Evolutionary conservation across 2,888 invertebrate genomes (phyloP), one percentile per base, ranked within the genome.

Genomic region (Heteropelma amictum): DNA sequence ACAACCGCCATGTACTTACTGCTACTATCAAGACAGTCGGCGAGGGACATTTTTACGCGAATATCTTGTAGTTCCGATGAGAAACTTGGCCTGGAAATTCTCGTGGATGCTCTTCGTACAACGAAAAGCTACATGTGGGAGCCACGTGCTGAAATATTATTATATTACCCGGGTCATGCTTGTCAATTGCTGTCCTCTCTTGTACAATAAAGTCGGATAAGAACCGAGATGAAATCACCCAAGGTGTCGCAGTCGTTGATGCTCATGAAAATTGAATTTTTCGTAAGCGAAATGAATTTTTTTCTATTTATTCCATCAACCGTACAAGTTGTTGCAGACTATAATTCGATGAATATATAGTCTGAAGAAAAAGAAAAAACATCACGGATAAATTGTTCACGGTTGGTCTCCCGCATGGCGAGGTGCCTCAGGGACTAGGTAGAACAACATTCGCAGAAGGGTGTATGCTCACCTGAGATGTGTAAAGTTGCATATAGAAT

Each of bases 61-160:
- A 58, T 65, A 35, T 67, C 38, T 56, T 70, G 28, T 53, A 23
- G 40, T 35, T 26, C 14, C 28, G 26, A 40, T 40, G 56, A 26
- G 45, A 38, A 26, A 40, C 17, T 51, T 38, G 14, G 63, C 33
- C 47, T 68, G 17, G 14, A 5, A 23, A 35, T 26, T 49, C 28
- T 30, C 26, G 21, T 12, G 47, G 56, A 19, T 61, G 40, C 21
- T 70, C 30, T 71, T 30, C 26, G n/a, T 40, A 49, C 14, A 40
- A 19, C 64, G 21, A 38, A 47, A 67, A 60, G 51, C 77, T n/a
- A n/a, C 67, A 47, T 72, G 60, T 26, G 68, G 64, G 42, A 72
- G 49, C 74, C 67, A 64, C 67, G 63, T 71, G 74, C 67, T 71
- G 74, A 77, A 74, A 77, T 77, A 77, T 77, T 71, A 75, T 75